Conservation (phyloP, 2,113 vertebrate species). For the Epinephelus fuscoguttatus region DNA sequence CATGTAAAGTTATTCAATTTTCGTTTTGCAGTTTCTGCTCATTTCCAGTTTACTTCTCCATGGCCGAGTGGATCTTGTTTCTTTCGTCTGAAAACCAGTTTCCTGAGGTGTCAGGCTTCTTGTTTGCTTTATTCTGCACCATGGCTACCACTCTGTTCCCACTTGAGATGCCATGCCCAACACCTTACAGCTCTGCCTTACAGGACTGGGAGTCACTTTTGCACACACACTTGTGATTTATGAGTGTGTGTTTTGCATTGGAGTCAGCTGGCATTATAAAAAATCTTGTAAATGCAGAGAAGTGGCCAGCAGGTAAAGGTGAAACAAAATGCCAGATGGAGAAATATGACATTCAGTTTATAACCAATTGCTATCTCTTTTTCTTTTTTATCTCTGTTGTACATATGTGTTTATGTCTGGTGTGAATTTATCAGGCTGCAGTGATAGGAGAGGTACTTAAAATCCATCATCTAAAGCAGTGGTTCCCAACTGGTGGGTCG, state of each 20-base stretch:
- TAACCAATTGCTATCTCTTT: neutral
- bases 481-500: no score
- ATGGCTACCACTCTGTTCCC: slow-evolving; percentile 18
- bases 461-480: neutral
- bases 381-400: neutral
- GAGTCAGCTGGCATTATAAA: neutral
- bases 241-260: neutral
- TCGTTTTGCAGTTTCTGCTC: neutral
- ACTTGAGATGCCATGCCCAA: neutral
- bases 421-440: neutral
- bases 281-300: neutral
- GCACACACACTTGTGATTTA: slow-evolving; percentile 17
- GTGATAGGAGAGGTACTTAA: neutral
- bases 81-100: neutral
- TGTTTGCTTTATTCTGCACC: slow-evolving; percentile 31
- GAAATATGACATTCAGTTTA: neutral
- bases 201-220: slow-evolving; percentile 5
- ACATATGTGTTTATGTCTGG: neutral
- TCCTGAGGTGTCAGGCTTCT: neutral
- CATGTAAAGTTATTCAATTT: neutral
- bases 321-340: slow-evolving; percentile 1
- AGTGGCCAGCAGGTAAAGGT: neutral
- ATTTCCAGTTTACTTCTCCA: neutral
- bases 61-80: neutral
- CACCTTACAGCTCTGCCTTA: neutral